Base-by-base conservation (phyloP, 2,797 vertebrate species). In the Acipenser oxyrinchus region DNA sequence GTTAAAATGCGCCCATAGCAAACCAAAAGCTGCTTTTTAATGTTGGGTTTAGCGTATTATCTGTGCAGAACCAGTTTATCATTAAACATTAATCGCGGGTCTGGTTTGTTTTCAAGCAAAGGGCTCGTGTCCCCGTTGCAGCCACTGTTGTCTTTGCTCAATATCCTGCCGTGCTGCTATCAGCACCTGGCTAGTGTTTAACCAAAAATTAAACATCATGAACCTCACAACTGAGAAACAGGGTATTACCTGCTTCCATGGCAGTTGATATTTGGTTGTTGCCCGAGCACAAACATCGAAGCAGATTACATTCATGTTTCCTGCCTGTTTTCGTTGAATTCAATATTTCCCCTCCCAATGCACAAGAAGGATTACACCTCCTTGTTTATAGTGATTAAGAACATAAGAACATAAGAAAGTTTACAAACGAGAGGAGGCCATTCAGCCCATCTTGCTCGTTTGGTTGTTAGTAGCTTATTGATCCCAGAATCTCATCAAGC, bases 171-270 rank as follows among this genome's bases (percentile, higher is more conserved):
- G 6, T 23, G 66, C 10, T 13, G 12, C 15, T 1, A 10, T 51
- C 9, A 49, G 37, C 52, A 64, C 10, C 48, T 51, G 59, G 37
- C 7, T 8, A 37, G 37, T 37, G 37, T 37, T 37, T 37, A 37
- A 37, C 5, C 37, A 37, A 37, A 37, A 37, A 4, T 37, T 37
- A 37, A 37, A 37, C 37, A 37, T 5, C 37, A 37, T 37, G 37
- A 37, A 37, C 37, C 37, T 37, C 37, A 37, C 3, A 37, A 37
- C 15, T 11, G 37, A 65, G 11, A 62, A 62, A 59, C 48, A 53
- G 5, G 64, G 61, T 70, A n/a, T n/a, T 67, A 84, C 83, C 86
- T 86, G 81, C 15, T 0, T 63, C 65, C 63, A 37, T 61, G 51
- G 71, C 74, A 10, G 78, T 9, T 4, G 37, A 3, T 7, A 68